These are phyloP conservation scores for Myrmophylax atrothorax DNA, from an alignment of 2,113 vertebrate genomes.

Conservation along the genomic window DNA sequence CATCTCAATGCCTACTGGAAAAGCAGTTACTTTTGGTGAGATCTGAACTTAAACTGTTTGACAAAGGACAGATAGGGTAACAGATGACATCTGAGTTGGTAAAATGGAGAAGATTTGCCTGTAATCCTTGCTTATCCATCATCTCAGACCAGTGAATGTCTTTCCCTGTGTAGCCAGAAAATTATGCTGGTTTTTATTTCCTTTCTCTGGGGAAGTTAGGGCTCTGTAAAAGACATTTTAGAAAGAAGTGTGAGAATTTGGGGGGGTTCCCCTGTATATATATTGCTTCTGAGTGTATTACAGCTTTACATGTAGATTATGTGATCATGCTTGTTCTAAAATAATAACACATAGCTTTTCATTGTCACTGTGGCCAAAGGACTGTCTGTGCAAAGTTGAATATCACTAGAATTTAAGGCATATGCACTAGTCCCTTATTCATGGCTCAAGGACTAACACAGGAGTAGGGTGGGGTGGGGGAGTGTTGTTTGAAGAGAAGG, in stretches of 20 bases:
- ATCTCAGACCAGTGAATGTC: background rate
- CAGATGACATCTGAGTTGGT: background rate
- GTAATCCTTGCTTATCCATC: background rate
- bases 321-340: background rate
- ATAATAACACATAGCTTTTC: background rate
- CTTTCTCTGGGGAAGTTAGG: background rate
- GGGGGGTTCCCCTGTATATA: background rate
- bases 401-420: background rate
- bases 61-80: background rate
- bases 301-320: background rate
- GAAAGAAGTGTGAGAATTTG: background rate
- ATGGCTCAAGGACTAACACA: background rate
- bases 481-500: background rate
- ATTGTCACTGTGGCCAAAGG: background rate
- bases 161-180: background rate
- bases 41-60: background rate
- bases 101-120: background rate
- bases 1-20: background rate
- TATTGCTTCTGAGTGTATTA: background rate
- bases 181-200: background rate
- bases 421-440: background rate
- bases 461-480: no score
- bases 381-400: background rate
- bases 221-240: background rate
- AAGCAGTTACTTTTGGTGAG: background rate